Base-by-base conservation (phyloP, 2,888 invertebrate genomes). In the Eurytoma californica region DNA sequence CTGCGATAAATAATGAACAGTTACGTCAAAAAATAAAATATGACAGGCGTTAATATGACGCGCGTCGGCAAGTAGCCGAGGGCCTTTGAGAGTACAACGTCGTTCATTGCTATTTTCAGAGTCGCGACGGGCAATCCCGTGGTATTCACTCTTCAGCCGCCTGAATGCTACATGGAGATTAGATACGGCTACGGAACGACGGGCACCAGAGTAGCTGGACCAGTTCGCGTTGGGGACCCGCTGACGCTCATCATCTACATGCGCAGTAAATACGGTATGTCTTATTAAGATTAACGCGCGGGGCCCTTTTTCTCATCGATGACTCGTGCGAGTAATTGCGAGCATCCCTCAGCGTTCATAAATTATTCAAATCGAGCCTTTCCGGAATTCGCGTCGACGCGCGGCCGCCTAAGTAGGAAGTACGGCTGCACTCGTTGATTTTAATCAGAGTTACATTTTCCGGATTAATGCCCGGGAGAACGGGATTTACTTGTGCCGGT, bases 101-200 rank as follows among this genome's bases (percentile, higher is more conserved):
- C 39, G 39, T 39, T 7, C 39, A 39, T 7, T 39, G 39, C 39
- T 39, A 39, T 39, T 39, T 90, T 63, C 90, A 97, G 97, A 90
- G 97, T 97, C 83, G 97, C 97, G 80, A 97, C 97, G 53, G 97
- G 97, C 67, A 97, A 97, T 91, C 97, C 97, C 18, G 97, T 97
- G 20, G 96, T 97, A 57, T 97, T 97, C 88, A 97, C 97, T 0
- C 91, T 97, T 72, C 96, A 96, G 83, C 97, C 97, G 0, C 97
- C 97, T 0, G 97, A 97, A 90, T 97, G 97, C 89, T 97, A 97
- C 91, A 97, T 97, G 97, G 97, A 97, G 92, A 97, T 97, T 86
- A 93, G 97, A 83, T 94, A 96, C 84, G 97, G 97, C 28, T 97
- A 97, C 90, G 97, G 97, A 16, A 96, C 96, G 9, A 93, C 93